Conservation (phyloP, 2,797 vertebrate genomes). For the Calcarius lapponicus region DNA sequence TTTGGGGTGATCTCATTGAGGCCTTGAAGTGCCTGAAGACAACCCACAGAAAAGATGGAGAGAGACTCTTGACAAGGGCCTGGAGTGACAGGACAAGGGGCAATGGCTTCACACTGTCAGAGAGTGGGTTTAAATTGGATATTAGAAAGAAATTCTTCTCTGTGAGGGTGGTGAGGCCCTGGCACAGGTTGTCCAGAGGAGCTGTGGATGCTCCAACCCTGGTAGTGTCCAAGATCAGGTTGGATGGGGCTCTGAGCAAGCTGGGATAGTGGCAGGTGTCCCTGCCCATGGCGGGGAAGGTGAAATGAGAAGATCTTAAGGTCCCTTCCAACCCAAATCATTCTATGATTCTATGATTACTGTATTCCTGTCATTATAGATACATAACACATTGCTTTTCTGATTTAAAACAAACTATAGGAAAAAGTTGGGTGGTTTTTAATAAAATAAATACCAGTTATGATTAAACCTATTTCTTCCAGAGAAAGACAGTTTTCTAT, state of each 20-base stretch:
- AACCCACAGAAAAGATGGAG: background rate
- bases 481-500: background rate
- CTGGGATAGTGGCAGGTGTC: background rate
- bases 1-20: background rate
- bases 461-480: background rate
- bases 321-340: background rate
- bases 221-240: rapidly evolving
- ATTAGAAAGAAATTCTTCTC: background rate
- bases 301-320: background rate
- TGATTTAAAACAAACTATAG: background rate
- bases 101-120: background rate
- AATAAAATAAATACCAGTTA: background rate
- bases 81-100: background rate
- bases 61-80: background rate
- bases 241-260: rapidly evolving
- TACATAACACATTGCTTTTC: background rate
- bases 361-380: background rate
- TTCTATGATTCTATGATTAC: background rate
- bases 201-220: background rate
- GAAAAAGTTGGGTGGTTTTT: background rate
- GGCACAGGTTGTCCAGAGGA: rapidly evolving
- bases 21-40: background rate
- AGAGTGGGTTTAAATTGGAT: background rate
- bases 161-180: background rate
- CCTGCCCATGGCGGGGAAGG: background rate